Conservation (phyloP, 64 coral and sea anemone species). For the Pachyseris speciosa region DNA sequence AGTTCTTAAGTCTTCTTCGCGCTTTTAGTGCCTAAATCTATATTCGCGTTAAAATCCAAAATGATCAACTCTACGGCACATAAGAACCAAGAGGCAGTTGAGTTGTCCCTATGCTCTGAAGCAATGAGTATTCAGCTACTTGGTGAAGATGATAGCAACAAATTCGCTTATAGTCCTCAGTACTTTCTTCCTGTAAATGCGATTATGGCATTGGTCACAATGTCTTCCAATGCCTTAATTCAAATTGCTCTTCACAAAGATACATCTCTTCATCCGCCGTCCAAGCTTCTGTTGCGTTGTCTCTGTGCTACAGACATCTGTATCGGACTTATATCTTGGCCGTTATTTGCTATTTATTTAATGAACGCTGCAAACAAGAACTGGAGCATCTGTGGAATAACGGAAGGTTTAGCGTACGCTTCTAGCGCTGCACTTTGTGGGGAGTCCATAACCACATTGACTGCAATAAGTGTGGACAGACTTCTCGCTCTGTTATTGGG, state of each 20-base stretch:
- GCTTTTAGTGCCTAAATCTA: no score
- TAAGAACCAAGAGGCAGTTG: not conserved
- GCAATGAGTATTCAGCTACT: not conserved
- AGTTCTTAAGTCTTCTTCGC: no score
- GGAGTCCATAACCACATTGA: not conserved
- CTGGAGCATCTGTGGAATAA: not conserved
- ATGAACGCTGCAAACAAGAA: not conserved
- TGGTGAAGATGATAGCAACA: no score
- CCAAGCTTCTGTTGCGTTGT: not conserved
- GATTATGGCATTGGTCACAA: not conserved
- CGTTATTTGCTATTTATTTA: not conserved
- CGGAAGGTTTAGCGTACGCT: not conserved
- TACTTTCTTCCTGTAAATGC: not conserved
- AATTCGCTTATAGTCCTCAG: not conserved
- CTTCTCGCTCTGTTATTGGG: not conserved
- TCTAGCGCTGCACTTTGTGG: not conserved
- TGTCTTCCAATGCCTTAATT: not conserved
- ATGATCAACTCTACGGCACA: not conserved
- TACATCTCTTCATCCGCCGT: not conserved
- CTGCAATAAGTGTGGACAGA: conserved; percentile 5
- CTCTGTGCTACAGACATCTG: not conserved
- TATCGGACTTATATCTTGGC: not conserved
- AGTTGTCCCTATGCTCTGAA: not conserved
- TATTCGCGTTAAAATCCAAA: not conserved
- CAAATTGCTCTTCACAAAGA: not conserved